Base-by-base conservation (phyloP, 2,888 invertebrate genomes). In the Leptura quadrifasciata region DNA sequence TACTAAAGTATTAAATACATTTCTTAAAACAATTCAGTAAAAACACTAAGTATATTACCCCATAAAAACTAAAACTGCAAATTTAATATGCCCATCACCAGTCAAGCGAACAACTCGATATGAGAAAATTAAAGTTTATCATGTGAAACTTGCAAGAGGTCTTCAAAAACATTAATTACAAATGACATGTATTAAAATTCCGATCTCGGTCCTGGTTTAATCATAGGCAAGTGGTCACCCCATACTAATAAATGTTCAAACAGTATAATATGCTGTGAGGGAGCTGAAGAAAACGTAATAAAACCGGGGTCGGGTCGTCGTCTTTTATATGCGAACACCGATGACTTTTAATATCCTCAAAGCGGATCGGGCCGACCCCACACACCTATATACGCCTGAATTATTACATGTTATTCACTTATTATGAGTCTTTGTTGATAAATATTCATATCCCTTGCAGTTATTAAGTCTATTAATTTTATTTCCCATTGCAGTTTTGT, bases 161-260 rank as follows among this genome's bases (percentile, higher is more conserved):
- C 55, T 67, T 47, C 55, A 60, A 79, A 79, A 72, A 85, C 87
- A 87, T 88, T 87, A 88, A 88, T 88, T 86, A 84, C 82, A 81
- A 80, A 82, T 87, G 88, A 88, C 88, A 85, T 86, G 84, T 88
- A 88, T 88, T 88, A 87, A 88, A 88, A 88, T 87, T 87, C 87
- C 87, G 80, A 81, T 82, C 86, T 82, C 80, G 81, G 58, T 81
- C 80, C 82, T 81, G 83, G 82, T 87, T 87, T 87, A 87, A 87
- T 88, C 86, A 86, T 85, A 84, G 86, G 83, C 86, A 85, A 87
- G 85, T 86, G 88, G 87, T 88, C 88, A 87, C 88, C 88, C 88
- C 84, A 71, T 85, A 86, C 87, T 87, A 87, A 88, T 87, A 87
- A 88, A 88, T 86, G 87, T 87, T 87, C 86, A 86, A 87, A 87